Conservation (phyloP, 1,140 invertebrate species). For the Penaeus vannamei region DNA sequence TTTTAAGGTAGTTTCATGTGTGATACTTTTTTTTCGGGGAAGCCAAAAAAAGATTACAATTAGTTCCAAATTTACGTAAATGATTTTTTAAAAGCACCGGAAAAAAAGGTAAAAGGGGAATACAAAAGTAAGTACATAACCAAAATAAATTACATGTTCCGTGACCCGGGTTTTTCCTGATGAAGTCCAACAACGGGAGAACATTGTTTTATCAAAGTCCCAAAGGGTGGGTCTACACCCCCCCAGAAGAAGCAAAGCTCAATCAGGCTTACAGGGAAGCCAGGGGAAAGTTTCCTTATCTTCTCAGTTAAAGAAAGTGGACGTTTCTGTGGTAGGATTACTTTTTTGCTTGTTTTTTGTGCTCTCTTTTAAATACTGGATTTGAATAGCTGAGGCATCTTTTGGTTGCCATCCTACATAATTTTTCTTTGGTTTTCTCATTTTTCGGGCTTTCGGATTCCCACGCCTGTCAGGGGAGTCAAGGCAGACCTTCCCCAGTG, state of each 20-base stretch:
- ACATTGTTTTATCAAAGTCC: conserved; percentile 93
- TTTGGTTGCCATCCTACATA: background rate
- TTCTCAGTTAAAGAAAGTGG: conserved; percentile 99
- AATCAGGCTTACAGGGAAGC: conserved; percentile 94
- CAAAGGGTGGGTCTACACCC: conserved; percentile 97
- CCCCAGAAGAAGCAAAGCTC: conserved; percentile 97
- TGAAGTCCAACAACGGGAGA: conserved; percentile 99
- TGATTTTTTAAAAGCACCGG: background rate
- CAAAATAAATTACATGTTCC: conserved; percentile 94
- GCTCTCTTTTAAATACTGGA: background rate
- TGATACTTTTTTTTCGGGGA: background rate
- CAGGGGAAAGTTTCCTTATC: conserved; percentile 94
- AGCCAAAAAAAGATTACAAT: background rate
- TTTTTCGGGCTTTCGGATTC: conserved; percentile 82
- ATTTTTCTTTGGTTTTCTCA: background rate
- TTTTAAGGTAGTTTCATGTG: no score
- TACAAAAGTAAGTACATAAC: conserved; percentile 81
- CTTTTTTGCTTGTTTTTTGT: background rate
- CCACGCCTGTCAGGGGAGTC: conserved; percentile 90
- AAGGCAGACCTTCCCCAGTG: conserved; percentile 88
- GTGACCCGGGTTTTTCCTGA: conserved; percentile 96
- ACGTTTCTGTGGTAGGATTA: conserved; percentile 78
- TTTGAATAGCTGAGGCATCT: background rate
- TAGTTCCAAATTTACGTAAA: background rate
- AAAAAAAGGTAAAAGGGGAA: conserved; percentile 4